phyloP scores from a whole-genome alignment of 1,140 invertebrate genomes.

The Drosophila kanapiae region DNA sequence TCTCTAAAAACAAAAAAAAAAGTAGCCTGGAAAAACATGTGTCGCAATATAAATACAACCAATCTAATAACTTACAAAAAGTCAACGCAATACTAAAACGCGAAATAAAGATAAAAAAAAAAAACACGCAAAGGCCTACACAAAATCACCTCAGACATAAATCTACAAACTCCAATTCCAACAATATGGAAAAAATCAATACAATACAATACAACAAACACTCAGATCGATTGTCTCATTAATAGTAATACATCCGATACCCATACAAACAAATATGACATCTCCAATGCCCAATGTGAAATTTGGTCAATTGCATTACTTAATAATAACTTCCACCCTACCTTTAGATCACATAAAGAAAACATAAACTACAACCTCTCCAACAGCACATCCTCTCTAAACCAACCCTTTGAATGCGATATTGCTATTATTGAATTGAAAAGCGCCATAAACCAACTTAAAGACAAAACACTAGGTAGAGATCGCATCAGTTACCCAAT shows the following conservation, averaged over 20 bases:
- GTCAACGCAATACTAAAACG: not conserved
- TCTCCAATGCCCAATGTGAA: constrained; percentile 1
- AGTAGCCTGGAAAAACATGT: not conserved
- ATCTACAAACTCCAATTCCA: not conserved
- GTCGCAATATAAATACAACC: constrained; percentile 7
- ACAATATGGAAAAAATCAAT: not conserved
- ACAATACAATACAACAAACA: not conserved
- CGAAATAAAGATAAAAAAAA: not conserved
- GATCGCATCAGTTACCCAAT: too few relatives aligned
- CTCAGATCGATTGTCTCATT: too few relatives aligned
- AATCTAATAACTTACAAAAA: constrained; percentile 15
- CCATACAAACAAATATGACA: constrained; percentile 10
- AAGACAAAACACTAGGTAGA: too few relatives aligned
- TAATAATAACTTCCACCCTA: not conserved
- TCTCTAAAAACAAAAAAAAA: constrained; percentile 36
- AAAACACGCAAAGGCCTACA: too few relatives aligned
- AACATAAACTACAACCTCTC: not conserved
- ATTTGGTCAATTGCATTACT: not conserved
- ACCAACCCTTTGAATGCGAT: not conserved
- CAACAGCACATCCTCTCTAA: not conserved
- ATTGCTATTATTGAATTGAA: too few relatives aligned
- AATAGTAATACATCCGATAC: not conserved
- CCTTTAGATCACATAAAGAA: not conserved
- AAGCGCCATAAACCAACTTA: too few relatives aligned
- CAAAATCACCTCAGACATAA: not conserved